Base-by-base conservation (phyloP, 2,888 invertebrate species). In the Agriopis marginaria region DNA sequence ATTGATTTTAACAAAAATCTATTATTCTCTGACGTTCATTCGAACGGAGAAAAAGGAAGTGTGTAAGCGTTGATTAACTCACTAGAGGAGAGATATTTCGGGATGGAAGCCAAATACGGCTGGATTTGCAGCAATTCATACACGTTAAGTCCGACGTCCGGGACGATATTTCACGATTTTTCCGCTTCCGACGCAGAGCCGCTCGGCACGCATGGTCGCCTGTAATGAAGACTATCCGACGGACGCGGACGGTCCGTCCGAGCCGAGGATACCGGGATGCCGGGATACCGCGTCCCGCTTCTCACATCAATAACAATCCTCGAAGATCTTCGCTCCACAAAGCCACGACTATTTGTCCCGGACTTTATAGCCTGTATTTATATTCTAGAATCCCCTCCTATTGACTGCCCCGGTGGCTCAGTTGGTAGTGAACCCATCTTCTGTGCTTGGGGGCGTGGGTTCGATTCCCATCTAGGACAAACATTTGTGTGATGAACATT, bases 221-320 rank as follows among this genome's bases (percentile, higher is more conserved):
- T 85, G 78, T 89, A 88, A 90, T 89, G 86, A 89, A 90, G 89
- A 86, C 87, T 54, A 54, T 54, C 54, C 54, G 54, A 89, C 89
- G 80, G 85, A 87, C 85, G 63, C 42, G 53, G 40, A 44, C 64
- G 83, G 84, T 79, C 78, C 78, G 77, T 17, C 78, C 78, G 77
- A 39, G 71, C 68, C 77, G 32, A 17, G 68, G 47, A 23, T 32
- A 23, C 61, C 47, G 68, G 66, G 69, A 23, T 32, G 40, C 61
- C 47, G 68, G 66, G 69, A 71, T 73, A 68, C 64, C 71, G 74
- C 75, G 75, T 68, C 75, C 61, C 80, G 82, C 77, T 80, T 80
- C 78, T 76, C 82, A 79, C 90, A 91, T 91, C 89, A 89, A 91
- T 92, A 91, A 90, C 90, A 91, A 90, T 90, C 86, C 86, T 80